phyloP scores from a whole-genome alignment of 1,140 invertebrate species.

The Drosophila ficusphila region DNA sequence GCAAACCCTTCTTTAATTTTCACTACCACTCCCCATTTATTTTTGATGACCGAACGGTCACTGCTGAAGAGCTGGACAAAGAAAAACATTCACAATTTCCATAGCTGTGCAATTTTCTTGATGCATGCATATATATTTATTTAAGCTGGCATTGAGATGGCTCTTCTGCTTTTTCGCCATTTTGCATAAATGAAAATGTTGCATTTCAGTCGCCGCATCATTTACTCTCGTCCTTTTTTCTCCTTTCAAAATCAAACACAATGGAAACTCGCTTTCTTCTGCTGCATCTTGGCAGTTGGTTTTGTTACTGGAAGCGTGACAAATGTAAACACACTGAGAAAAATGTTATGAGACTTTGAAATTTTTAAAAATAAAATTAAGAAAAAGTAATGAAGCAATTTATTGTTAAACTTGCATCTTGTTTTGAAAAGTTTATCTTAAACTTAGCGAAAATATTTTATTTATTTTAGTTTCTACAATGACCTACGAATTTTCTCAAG shows the following conservation, averaged over 20 bases:
- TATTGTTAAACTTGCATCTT: too few relatives aligned
- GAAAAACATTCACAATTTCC: constrained; percentile 26
- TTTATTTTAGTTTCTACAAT: not conserved
- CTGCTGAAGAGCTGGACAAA: constrained; percentile 49
- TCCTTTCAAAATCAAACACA: constrained; percentile 54
- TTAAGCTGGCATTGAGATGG: constrained; percentile 37
- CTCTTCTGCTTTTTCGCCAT: constrained; percentile 38
- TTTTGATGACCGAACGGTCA: constrained; percentile 24
- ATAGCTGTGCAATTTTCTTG: constrained; percentile 17
- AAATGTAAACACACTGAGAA: constrained; percentile 6
- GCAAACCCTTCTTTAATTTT: not conserved
- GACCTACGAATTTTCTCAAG: not conserved
- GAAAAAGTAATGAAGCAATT: not conserved
- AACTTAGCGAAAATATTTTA: too few relatives aligned
- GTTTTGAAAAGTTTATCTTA: too few relatives aligned
- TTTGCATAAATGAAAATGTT: constrained; percentile 52
- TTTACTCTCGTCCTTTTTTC: constrained; percentile 42
- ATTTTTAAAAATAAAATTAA: not conserved
- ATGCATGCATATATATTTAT: constrained; percentile 54
- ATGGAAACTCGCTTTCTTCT: constrained; percentile 24
- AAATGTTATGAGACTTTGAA: not conserved
- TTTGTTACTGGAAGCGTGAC: constrained; percentile 40
- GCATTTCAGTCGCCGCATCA: constrained; percentile 33
- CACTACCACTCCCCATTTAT: not conserved
- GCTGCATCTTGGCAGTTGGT: constrained; percentile 15